Base-by-base conservation (phyloP, 1,140 invertebrate genomes). In the Conus ventricosus region DNA sequence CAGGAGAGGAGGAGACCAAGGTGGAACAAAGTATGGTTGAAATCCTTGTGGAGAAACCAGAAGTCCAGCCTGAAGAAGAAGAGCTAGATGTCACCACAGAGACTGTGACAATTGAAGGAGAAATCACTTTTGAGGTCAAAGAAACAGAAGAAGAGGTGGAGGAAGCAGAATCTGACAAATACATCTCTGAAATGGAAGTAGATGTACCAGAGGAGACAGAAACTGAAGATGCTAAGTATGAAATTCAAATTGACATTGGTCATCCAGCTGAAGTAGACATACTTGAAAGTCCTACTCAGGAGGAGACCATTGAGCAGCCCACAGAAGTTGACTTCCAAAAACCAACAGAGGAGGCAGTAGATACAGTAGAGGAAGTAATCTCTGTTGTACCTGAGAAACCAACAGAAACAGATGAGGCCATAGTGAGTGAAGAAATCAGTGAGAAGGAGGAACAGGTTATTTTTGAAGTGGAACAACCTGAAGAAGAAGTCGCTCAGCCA, bases 271-370 rank as follows among this genome's bases (percentile, higher is more conserved):
- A 90, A 82, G 78, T 82, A n/a, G 78, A 63, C 17, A 25, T 63
- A 7, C 27, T 78, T 23, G 87, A 83, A 55, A 81, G 60, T 71
- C 54, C 23, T 54, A 54, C 27, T 54, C 15, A 53, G 39, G 87
- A 84, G 67, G 85, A 80, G 57, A 78, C 25, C 27, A 54, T 8
- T 54, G 87, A 82, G n/a, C 63, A 81, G 51, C 27, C 53, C 17
- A n/a, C 53, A 67, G 87, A 87, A 82, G 10, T 88, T 55, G 89
- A 91, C 39, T 60, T 57, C 67, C 89, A 88, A 83, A 88, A 84
- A 81, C 89, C 90, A 57, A 83, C 25, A 8, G 90, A 91, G 60
- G 90, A 91, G 82, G 88, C 84, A 54, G 76, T 90, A n/a, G 90
- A 90, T 67, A 85, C 81, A 78, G 87, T 88, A n/a, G 89, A 88